Percentiles rank a stretch among this genome's conserved stretches.
Evolutionary conservation across 2,113 vertebrate species (phyloP).

Genomic region (Amia ocellicauda): DNA sequence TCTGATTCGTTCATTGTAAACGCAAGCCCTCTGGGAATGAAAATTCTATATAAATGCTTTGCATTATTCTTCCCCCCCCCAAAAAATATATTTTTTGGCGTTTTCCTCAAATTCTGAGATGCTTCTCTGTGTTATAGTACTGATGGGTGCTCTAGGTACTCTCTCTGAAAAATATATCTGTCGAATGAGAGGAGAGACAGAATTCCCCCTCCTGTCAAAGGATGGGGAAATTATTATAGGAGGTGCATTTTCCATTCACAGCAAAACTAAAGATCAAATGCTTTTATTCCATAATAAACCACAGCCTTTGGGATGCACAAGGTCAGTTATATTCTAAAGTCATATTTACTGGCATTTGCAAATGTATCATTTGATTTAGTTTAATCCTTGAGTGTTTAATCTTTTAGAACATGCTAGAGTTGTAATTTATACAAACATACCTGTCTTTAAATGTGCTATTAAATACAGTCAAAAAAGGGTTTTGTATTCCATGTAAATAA

Average conservation of each 20-base stretch:
- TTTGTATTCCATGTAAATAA: not conserved
- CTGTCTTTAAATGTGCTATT: no score
- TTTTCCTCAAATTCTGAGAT: slow-evolving; percentile 4
- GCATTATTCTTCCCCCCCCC: not conserved
- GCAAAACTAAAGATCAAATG: slow-evolving; percentile 44
- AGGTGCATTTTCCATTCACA: slow-evolving; percentile 63
- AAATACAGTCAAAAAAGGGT: not conserved
- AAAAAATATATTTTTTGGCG: slow-evolving; percentile 26
- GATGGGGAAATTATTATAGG: slow-evolving; percentile 60
- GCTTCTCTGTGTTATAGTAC: slow-evolving; percentile 24
- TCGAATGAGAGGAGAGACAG: slow-evolving; percentile 47
- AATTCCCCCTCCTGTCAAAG: slow-evolving; percentile 53
- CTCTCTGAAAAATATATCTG: slow-evolving; percentile 38
- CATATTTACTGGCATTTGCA: not conserved
- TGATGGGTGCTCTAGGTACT: slow-evolving; percentile 3
- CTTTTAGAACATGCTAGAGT: no score
- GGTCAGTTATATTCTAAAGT: slow-evolving; percentile 40
- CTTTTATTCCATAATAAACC: slow-evolving; percentile 52
- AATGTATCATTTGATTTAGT: no score
- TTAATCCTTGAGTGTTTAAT: no score
- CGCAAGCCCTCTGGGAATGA: not conserved
- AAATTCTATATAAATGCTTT: not conserved
- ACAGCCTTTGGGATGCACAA: slow-evolving; percentile 47
- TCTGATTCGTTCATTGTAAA: not conserved
- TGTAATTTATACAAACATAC: no score